phyloP scores from a whole-genome alignment of 2,888 invertebrate species.

The Agrochola lota region DNA sequence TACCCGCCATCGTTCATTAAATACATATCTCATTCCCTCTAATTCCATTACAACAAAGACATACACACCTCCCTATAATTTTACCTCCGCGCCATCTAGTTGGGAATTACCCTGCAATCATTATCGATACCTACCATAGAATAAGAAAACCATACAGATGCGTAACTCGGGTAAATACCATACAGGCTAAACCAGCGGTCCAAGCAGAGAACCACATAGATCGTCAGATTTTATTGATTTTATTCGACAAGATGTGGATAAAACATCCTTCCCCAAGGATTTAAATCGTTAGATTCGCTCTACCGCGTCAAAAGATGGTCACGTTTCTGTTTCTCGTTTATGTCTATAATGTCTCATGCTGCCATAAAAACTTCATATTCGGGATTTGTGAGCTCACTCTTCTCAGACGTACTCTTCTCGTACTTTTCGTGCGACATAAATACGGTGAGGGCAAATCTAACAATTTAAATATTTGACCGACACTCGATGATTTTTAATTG shows the following conservation, averaged over 20 bases:
- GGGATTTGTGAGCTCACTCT: background rate
- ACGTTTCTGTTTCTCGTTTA: background rate
- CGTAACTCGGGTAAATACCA: background rate
- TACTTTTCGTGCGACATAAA: background rate
- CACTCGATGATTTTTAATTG: background rate
- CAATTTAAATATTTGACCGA: background rate
- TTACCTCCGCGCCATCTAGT: conserved; percentile 55
- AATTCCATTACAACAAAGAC: conserved; percentile 51
- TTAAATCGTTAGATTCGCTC: background rate
- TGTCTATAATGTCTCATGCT: background rate
- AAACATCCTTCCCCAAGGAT: background rate
- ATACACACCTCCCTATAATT: conserved; percentile 55
- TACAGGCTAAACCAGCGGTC: background rate
- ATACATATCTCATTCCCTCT: conserved; percentile 36
- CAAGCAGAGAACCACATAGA: background rate
- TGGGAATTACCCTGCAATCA: conserved; percentile 76
- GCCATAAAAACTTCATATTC: background rate
- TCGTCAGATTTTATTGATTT: background rate
- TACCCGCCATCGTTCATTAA: conserved; percentile 32
- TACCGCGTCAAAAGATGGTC: background rate
- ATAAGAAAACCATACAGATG: background rate
- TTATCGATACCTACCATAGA: conserved; percentile 70
- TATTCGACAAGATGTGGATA: background rate
- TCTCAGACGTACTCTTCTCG: background rate
- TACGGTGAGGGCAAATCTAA: background rate